These are phyloP conservation scores for Tor tambroides DNA, from an alignment of 2,113 vertebrate species.

Conservation along the genomic window DNA sequence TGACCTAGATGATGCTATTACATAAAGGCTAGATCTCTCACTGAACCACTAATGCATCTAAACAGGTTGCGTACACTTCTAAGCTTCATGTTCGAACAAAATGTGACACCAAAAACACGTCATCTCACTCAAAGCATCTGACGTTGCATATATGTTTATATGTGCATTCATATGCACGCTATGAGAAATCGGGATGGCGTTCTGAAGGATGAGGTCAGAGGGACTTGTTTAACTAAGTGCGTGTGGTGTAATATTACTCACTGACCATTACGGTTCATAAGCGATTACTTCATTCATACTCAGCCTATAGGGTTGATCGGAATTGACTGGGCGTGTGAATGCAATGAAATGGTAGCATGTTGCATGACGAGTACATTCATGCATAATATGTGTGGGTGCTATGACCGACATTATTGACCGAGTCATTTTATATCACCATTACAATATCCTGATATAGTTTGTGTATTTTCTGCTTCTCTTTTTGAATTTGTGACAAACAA, in stretches of 20 bases:
- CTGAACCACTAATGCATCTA: constrained; percentile 5
- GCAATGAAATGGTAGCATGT: neutral
- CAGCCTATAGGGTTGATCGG: constrained; percentile 9
- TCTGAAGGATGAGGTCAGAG: neutral
- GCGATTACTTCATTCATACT: neutral
- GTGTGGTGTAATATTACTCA: constrained; percentile 33
- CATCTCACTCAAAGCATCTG: neutral
- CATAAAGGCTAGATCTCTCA: constrained; percentile 13
- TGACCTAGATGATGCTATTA: constrained; percentile 33
- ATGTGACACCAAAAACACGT: neutral
- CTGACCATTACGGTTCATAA: constrained; percentile 21
- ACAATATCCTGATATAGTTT: neutral
- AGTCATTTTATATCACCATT: neutral
- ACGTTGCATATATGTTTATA: neutral
- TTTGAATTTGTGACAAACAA: neutral
- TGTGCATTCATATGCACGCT: neutral
- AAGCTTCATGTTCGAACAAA: neutral
- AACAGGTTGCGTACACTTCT: constrained; percentile 10
- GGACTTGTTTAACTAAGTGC: constrained; percentile 28
- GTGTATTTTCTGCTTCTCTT: neutral
- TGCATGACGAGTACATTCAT: neutral
- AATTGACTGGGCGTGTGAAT: constrained; percentile 5
- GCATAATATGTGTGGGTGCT: constrained; percentile 2
- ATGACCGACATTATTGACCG: neutral
- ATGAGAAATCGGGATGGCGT: constrained; percentile 13